A percentile compares a stretch with the other conserved stretches of the same genome.
Conservation (phyloP, 2,888 invertebrate genomes). For the Drosophila algonquin region DNA sequence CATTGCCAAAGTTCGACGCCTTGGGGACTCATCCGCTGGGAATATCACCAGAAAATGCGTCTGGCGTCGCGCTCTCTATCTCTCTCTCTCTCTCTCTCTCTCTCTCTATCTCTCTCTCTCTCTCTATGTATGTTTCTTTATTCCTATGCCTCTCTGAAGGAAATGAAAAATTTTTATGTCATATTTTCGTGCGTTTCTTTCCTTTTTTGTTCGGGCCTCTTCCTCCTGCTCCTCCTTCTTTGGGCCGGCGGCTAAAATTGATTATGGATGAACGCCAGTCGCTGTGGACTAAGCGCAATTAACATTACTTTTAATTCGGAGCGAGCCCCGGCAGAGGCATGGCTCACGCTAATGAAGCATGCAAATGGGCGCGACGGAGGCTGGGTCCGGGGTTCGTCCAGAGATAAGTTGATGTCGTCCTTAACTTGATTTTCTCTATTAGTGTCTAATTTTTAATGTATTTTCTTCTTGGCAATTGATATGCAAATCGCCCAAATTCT, state of each 20-base stretch:
- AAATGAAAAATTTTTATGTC: conserved; percentile 81
- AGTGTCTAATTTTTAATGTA: conserved; percentile 74
- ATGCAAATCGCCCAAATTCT: conserved; percentile 61
- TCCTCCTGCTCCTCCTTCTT: conserved; percentile 1
- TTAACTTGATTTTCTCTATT: conserved; percentile 75
- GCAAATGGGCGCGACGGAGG: conserved; percentile 56
- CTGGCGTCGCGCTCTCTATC: conserved; percentile 16
- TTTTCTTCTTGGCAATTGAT: conserved; percentile 70
- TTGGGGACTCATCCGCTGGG: conserved; percentile 69
- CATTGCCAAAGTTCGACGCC: conserved; percentile 69
- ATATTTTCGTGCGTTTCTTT: conserved; percentile 71
- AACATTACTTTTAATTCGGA: conserved; percentile 77
- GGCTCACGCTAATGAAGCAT: conserved; percentile 75
- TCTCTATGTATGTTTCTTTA: conserved; percentile 46
- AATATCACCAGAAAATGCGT: conserved; percentile 51
- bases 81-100: too few relatives aligned
- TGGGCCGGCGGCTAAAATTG: conserved; percentile 80
- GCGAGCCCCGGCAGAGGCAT: conserved; percentile 19
- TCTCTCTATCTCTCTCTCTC: conserved; percentile 7
- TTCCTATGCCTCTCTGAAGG: conserved; percentile 43
- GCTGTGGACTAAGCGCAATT: conserved; percentile 58
- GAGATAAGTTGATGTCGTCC: conserved; percentile 68
- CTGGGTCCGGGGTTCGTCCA: neutral
- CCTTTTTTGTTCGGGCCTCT: conserved; percentile 23
- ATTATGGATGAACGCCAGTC: conserved; percentile 78